Base-by-base conservation (phyloP, 2,113 vertebrate genomes). In the Elgaria multicarinata region DNA sequence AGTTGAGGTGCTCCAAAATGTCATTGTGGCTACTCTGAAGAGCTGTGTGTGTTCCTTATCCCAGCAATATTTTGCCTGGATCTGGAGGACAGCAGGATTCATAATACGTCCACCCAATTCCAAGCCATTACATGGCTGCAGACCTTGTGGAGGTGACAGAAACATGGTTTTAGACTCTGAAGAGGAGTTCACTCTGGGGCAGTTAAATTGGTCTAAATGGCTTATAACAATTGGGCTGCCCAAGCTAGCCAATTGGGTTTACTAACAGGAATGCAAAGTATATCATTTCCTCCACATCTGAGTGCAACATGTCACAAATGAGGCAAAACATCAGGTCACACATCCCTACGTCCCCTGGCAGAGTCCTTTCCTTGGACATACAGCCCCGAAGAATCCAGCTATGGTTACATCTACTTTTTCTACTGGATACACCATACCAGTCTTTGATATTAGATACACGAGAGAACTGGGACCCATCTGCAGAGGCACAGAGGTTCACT, bases 11-110 rank as follows among this genome's bases (percentile, higher is more conserved):
- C 18, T 0, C 36, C 71, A 0, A 14, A 76, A n/a, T 77, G 9
- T 66, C 55, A 80, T 74, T 44, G 42, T 75, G 0, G 62, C 7
- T 50, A 53, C 46, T 50, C 39, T 39, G 33, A 62, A 36, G 0
- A 76, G 6, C 86, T 53, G 62, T 1, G 12, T 87, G 39, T 0
- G 0, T 81, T 90, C n/a, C 7, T 80, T 14, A 42, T 42, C 2
- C 10, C 86, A 28, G 69, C 16, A 90, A 91, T 44, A n/a, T 84
- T 93, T 92, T 55, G 85, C 24, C 79, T 76, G 77, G n/a, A 14
- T n/a, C 77, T 6, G 72, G 10, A 9, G 53, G 0, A 55, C 24
- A 77, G 26, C 22, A n/a, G 53, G 53, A 83, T 79, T n/a, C 28
- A 74, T 33, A 44, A 18, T 20, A 26, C 42, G 86, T 0, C 31